Evolutionary conservation across 2,888 invertebrate species (phyloP).

Genomic region (Hyalella azteca): DNA sequence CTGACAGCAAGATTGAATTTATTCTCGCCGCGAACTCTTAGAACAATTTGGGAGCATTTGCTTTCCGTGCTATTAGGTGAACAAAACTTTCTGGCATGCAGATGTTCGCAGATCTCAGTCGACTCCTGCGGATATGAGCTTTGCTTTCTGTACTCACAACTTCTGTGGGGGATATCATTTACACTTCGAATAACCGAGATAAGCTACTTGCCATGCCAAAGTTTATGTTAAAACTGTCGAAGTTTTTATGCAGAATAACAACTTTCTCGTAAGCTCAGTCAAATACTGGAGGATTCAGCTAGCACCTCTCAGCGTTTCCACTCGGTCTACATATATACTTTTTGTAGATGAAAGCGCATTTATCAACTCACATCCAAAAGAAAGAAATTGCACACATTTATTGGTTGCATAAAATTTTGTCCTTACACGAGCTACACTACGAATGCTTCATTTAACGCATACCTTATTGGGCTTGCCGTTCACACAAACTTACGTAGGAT

Average conservation of each 20-base stretch:
- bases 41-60: neutral
- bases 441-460: too few relatives aligned
- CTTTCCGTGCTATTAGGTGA: neutral
- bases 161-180: neutral
- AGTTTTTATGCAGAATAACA: neutral
- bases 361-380: too few relatives aligned
- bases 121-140: neutral
- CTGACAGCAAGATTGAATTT: too few relatives aligned
- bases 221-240: neutral
- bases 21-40: too few relatives aligned
- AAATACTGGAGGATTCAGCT: too few relatives aligned
- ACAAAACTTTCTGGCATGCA: neutral
- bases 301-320: too few relatives aligned
- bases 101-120: neutral
- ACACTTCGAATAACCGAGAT: neutral
- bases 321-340: too few relatives aligned
- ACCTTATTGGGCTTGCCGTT: neutral
- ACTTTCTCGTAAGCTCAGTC: too few relatives aligned
- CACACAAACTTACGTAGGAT: neutral
- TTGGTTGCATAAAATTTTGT: too few relatives aligned
- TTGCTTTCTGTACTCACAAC: neutral
- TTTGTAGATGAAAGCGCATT: too few relatives aligned
- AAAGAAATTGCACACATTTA: too few relatives aligned
- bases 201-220: constrained; percentile 5
- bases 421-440: too few relatives aligned